Percentiles rank a stretch among this genome's conserved stretches.
These are phyloP conservation scores for Charina bottae DNA, from an alignment of 2,113 vertebrate genomes.

Conservation along the genomic window DNA sequence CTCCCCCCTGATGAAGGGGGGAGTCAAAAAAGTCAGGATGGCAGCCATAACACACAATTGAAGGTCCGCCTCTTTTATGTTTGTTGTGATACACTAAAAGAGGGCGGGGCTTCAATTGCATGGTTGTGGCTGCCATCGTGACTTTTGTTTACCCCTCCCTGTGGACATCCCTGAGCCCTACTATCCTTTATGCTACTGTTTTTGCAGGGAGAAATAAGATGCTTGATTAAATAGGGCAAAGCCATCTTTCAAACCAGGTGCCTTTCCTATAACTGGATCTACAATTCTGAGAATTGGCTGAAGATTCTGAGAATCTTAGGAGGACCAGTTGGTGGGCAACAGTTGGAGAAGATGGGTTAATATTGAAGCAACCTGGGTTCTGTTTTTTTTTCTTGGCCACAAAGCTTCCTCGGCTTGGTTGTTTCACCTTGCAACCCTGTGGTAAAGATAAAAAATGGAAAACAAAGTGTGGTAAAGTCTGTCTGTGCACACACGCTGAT, in stretches of 20 bases:
- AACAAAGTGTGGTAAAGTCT: neutral
- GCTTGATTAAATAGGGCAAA: neutral
- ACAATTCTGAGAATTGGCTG: neutral
- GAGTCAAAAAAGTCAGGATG: neutral
- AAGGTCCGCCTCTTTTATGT: neutral
- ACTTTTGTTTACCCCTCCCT: neutral
- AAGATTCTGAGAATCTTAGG: neutral
- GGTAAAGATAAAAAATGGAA: neutral
- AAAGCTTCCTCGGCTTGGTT: neutral
- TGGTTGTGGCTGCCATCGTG: neutral
- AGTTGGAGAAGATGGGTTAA: neutral
- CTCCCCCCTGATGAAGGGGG: neutral
- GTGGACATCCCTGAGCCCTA: neutral
- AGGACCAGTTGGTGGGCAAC: neutral
- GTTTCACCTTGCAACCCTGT: neutral
- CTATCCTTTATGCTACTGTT: neutral
- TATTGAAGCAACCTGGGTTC: neutral
- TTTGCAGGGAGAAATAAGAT: neutral
- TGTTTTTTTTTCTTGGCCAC: neutral
- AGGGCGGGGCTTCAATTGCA: neutral
- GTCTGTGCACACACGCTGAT: neutral
- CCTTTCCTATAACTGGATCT: neutral
- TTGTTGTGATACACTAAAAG: too few relatives aligned
- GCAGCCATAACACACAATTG: neutral
- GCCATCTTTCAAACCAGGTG: neutral